These are phyloP conservation scores for Petrocephalus zakoni DNA, from an alignment of 2,113 vertebrate genomes.

Conservation along the genomic window DNA sequence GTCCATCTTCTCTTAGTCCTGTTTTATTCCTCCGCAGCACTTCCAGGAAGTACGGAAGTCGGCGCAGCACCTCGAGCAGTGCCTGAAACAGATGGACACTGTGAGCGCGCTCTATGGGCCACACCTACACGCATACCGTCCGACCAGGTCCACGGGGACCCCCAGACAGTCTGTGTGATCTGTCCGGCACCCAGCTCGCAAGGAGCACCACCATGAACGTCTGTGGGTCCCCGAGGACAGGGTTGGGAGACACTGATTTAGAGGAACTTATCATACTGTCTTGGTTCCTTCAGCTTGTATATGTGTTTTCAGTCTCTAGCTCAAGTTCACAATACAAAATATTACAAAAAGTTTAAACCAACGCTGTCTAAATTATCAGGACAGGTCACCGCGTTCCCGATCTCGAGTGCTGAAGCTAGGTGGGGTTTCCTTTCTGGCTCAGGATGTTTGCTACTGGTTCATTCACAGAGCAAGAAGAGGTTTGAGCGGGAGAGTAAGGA, in stretches of 20 bases:
- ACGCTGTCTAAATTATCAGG: background rate
- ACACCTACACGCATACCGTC: background rate
- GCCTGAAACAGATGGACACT: conserved; percentile 97
- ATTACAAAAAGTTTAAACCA: background rate
- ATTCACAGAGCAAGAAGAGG: conserved; percentile 90
- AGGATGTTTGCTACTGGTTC: background rate
- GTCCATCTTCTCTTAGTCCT: conserved; percentile 1
- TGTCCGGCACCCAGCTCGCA: background rate
- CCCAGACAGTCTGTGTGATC: background rate
- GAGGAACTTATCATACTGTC: background rate
- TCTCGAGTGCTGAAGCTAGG: background rate
- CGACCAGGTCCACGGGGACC: background rate
- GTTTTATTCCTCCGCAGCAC: conserved; percentile 66
- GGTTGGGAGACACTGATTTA: background rate
- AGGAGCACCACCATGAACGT: background rate
- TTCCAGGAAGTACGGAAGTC: conserved; percentile 94
- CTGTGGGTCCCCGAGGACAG: background rate
- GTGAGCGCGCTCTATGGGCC: conserved; percentile 61
- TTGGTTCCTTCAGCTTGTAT: background rate
- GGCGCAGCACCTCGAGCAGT: conserved; percentile 90
- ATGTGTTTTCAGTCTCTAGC: background rate
- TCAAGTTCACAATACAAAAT: background rate
- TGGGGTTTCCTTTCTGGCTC: background rate
- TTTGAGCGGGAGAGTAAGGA: conserved; percentile 96
- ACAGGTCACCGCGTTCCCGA: background rate